Evolutionary conservation across 2,113 vertebrate species (phyloP).

Genomic region (Xiphophorus couchianus): DNA sequence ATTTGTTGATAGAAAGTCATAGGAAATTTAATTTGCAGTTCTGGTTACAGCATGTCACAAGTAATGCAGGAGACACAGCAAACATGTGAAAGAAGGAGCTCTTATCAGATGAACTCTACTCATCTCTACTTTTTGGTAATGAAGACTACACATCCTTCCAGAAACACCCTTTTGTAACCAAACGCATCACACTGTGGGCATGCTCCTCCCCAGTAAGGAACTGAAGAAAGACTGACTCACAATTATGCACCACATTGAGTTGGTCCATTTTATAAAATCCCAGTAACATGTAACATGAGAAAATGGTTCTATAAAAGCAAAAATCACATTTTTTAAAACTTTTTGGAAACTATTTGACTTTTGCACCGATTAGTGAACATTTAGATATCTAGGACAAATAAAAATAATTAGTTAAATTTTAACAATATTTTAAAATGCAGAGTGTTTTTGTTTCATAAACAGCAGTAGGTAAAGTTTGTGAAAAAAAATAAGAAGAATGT

Average conservation of each 20-base stretch:
- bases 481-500: conserved; percentile 28
- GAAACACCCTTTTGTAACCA: too few relatives aligned
- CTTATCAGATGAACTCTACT: background rate
- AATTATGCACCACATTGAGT: background rate
- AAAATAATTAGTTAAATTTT: background rate
- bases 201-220: background rate
- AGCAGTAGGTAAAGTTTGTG: conserved; percentile 2
- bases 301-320: background rate
- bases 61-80: too few relatives aligned
- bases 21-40: background rate
- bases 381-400: background rate
- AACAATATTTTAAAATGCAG: too few relatives aligned
- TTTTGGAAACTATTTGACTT: background rate
- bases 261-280: background rate
- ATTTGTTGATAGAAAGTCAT: too few relatives aligned
- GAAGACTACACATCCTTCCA: too few relatives aligned
- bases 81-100: background rate
- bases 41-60: background rate
- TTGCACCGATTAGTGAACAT: background rate
- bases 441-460: background rate
- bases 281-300: background rate
- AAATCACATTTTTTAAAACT: background rate
- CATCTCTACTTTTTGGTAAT: background rate
- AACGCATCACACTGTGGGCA: background rate
- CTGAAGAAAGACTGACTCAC: background rate